These are phyloP conservation scores for Lepidochitona cinerea DNA, from an alignment of 2,888 invertebrate species.

Conservation along the genomic window DNA sequence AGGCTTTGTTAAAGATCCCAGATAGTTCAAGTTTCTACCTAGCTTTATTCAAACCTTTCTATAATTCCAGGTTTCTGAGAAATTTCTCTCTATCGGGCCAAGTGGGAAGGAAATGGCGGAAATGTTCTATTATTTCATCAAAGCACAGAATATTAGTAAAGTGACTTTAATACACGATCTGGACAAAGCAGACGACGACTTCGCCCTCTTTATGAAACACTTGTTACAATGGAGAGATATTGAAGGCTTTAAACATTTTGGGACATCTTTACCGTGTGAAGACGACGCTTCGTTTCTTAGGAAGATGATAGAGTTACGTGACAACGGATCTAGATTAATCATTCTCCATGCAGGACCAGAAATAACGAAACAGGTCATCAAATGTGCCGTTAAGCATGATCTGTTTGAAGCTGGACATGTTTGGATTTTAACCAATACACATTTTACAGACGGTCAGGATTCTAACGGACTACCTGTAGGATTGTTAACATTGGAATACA, in stretches of 20 bases:
- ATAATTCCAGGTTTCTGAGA: no score
- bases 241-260: not conserved
- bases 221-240: not conserved
- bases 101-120: not conserved
- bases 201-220: not conserved
- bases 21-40: no score
- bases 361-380: constrained; percentile 40
- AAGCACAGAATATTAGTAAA: not conserved
- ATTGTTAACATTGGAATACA: constrained; percentile 18
- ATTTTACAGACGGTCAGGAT: constrained; percentile 4
- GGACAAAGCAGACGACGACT: not conserved
- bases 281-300: not conserved
- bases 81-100: no score
- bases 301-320: constrained; percentile 29
- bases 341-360: constrained; percentile 44
- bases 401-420: constrained; percentile 56
- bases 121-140: not conserved
- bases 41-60: no score
- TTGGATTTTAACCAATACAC: constrained; percentile 55
- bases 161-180: not conserved
- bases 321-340: constrained; percentile 37
- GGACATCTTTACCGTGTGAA: not conserved
- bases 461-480: constrained; percentile 29
- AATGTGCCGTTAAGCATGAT: constrained; percentile 36
- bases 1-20: no score